Base-by-base conservation (phyloP, 2,888 invertebrate genomes). In the Lasiommata megera region DNA sequence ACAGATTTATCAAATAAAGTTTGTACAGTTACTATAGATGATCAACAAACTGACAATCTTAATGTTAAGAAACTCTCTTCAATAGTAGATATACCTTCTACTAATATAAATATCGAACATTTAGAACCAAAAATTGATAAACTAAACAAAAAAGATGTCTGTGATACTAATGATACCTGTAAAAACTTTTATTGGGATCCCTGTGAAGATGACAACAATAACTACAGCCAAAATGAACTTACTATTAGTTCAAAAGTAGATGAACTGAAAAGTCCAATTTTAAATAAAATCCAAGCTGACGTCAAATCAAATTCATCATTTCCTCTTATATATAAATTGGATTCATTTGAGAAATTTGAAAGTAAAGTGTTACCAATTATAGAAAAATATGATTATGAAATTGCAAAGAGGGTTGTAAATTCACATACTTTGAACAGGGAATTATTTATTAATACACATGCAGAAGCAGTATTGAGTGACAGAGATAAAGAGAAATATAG, bases 321-420 rank as follows among this genome's bases (percentile, higher is more conserved):
- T 0, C 77, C 79, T 18, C 64, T 88, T 60, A 70, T 82, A 16
- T 80, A 70, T 36, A 67, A 76, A 36, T 63, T 88, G 17, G 79
- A 84, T 34, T 61, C 66, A 9, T 90, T 88, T 76, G 89, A 89
- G 62, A 75, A 73, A 31, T 88, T 89, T 67, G 88, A 87, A 70
- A 72, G 68, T 40, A 57, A 82, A 23, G 84, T 80, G 1, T 53
- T 73, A 50, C 79, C 83, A 11, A 44, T 86, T 0, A 54, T 88
- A 64, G 68, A 75, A 37, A 63, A 70, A 59, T 14, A 53, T 29
- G 72, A 84, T 61, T 53, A 77, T 3, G 63, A 76, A 48, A 67
- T 64, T 29, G 77, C 72, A 7, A 87, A 79, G 67, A 65, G 68
- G 61, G 56, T 83, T 3, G 80, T 88, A 0, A 77, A 87, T 69